A percentile compares a stretch with the other conserved stretches of the same genome.
Conservation (phyloP, 2,888 invertebrate genomes). For the Oscheius sp. region DNA sequence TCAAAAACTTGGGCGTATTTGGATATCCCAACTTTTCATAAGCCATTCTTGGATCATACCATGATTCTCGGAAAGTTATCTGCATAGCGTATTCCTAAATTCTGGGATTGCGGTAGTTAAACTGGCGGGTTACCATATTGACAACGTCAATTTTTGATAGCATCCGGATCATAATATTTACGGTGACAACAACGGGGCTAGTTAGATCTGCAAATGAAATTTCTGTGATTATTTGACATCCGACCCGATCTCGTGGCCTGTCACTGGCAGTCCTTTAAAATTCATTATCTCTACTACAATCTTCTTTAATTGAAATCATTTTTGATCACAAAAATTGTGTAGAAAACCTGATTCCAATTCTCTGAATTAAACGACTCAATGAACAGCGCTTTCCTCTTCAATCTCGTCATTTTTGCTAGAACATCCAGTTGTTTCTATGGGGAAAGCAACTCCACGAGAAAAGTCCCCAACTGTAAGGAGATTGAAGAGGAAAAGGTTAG, state of each 20-base stretch:
- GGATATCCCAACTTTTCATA: conserved; percentile 66
- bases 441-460: too few species aligned
- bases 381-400: too few species aligned
- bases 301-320: too few species aligned
- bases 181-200: conserved; percentile 95
- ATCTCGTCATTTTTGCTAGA: too few species aligned
- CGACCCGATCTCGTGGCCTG: too few species aligned
- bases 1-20: conserved; percentile 66
- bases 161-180: conserved; percentile 97
- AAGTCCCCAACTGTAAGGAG: too few species aligned
- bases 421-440: too few species aligned
- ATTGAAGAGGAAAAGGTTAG: too few species aligned
- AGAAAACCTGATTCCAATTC: background rate
- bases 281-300: too few species aligned
- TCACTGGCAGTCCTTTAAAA: too few species aligned
- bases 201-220: conserved; percentile 28
- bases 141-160: conserved; percentile 98
- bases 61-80: conserved; percentile 95
- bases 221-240: too few species aligned
- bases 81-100: conserved; percentile 92
- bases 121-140: conserved; percentile 86
- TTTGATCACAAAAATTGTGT: background rate
- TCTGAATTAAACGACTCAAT: too few species aligned
- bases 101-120: background rate
- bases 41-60: conserved; percentile 86